Base-by-base conservation (phyloP, 2,888 invertebrate species). In the Pandemis corylana region DNA sequence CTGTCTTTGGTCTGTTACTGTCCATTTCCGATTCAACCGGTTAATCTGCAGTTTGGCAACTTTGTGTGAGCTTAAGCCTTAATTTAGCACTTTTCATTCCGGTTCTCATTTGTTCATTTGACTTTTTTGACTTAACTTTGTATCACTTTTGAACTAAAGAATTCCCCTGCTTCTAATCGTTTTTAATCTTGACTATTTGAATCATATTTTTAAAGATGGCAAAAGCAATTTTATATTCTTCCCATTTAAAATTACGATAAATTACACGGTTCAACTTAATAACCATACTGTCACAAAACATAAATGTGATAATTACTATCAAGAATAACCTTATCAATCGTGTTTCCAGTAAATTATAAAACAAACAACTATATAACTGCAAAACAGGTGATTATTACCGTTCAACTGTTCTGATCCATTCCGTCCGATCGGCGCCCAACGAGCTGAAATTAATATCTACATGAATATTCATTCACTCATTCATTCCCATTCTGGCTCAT, bases 401-500 rank as follows among this genome's bases (percentile, higher is more conserved):
- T 66, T 59, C 68, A 51, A 66, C 66, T 68, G 59, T 70, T 64
- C 13, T 65, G 44, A 68, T 68, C 67, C 70, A 56, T 75, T 75
- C 75, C 74, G 61, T 66, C 42, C 67, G 66, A 75, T 71, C 71
- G 66, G 70, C 51, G 62, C 67, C 75, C 71, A 75, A 41, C 75
- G 70, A 75, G 71, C 71, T 75, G 75, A 75, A 75, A 71, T 75
- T 70, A 75, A 75, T 71, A 62, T 64, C 5, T 51, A 10, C 59
- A 75, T 75, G 75, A 70, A 75, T 75, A 75, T 75, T 75, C 70
- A 75, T 67, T 64, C 64, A 56, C 68, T 73, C 61, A 61, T 61
- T 72, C 56, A 63, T 63, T 75, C 69, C 68, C 67, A 67, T 70
- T 61, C 70, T 56, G 12, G 71, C 71, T 75, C 70, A 75, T 75